phyloP scores from a whole-genome alignment of 2,113 vertebrate species.

The Dissostichus mawsoni region DNA sequence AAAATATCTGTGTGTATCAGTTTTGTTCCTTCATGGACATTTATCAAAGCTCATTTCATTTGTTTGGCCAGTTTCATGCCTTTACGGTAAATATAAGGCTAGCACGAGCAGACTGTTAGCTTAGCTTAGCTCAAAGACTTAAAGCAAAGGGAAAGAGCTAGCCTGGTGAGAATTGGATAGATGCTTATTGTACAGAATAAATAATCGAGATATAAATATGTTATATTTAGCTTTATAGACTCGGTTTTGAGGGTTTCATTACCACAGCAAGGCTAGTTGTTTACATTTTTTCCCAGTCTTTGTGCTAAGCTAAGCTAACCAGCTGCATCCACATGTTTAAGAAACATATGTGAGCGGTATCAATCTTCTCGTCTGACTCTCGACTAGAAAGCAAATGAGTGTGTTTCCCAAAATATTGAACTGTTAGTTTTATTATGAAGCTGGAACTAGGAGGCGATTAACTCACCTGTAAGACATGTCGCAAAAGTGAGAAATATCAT shows the following conservation, averaged over 20 bases:
- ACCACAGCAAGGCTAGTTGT: background rate
- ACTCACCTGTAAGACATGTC: background rate
- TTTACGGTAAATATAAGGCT: background rate
- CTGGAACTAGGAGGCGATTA: background rate
- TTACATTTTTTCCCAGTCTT: background rate
- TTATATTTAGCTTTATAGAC: background rate
- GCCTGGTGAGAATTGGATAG: background rate
- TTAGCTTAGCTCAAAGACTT: background rate
- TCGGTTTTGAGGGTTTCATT: too few relatives aligned
- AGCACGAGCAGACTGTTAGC: background rate
- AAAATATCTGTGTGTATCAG: constrained; percentile 24
- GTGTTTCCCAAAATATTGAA: background rate
- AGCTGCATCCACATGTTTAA: background rate
- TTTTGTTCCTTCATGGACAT: constrained; percentile 14
- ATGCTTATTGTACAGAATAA: background rate
- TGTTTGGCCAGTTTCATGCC: background rate
- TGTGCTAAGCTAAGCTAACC: constrained; percentile 8
- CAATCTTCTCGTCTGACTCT: background rate
- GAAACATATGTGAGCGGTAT: background rate
- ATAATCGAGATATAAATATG: background rate
- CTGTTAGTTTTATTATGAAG: background rate
- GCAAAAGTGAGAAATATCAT: background rate
- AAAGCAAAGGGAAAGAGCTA: background rate
- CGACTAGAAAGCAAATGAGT: background rate
- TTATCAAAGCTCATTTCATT: constrained; percentile 2